phyloP scores from a whole-genome alignment of 2,113 vertebrate genomes.

The Crotalus tigris region DNA sequence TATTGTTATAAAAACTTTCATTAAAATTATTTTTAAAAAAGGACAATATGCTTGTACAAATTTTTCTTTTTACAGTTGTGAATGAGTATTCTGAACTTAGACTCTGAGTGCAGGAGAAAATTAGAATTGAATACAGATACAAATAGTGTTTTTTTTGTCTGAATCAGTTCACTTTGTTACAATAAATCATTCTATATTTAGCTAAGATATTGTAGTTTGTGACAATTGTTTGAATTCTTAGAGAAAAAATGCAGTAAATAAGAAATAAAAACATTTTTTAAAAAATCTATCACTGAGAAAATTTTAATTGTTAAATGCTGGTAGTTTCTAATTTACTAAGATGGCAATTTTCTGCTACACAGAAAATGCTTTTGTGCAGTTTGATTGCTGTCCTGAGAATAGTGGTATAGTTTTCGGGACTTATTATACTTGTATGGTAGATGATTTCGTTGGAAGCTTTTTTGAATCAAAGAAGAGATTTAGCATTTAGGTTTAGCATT shows the following conservation, averaged over 20 bases:
- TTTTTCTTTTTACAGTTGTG: not conserved
- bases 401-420: not conserved
- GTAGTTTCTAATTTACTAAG: slow-evolving; percentile 43
- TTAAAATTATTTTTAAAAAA: not conserved
- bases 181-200: not conserved
- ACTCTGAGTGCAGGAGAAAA: not conserved
- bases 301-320: slow-evolving; percentile 22
- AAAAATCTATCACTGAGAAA: not conserved
- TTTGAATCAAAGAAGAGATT: not conserved
- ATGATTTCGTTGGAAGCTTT: not conserved
- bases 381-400: slow-evolving; percentile 9
- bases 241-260: not conserved
- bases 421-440: not conserved
- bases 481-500: not conserved
- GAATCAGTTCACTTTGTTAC: not conserved
- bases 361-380: slow-evolving; percentile 39
- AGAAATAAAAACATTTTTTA: not conserved
- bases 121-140: too few species aligned
- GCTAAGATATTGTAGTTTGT: not conserved
- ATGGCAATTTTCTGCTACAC: slow-evolving; percentile 54
- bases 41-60: not conserved
- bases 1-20: not conserved
- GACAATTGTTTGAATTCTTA: not conserved
- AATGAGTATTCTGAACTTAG: not conserved
- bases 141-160: not conserved